phyloP scores from a whole-genome alignment of 1,140 invertebrate genomes.

The Parapsyche elsis region DNA sequence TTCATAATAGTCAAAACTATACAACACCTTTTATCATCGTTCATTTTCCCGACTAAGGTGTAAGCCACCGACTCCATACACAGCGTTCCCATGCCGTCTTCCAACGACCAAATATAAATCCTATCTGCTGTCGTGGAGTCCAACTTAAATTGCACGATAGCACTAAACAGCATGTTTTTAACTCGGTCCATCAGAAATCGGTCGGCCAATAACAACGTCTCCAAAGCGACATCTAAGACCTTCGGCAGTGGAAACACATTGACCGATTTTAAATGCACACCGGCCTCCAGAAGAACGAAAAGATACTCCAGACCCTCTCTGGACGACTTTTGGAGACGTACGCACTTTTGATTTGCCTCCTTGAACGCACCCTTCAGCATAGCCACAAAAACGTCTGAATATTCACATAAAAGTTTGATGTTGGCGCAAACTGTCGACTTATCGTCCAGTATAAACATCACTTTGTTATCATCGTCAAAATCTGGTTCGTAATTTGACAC shows the following conservation, averaged over 20 bases:
- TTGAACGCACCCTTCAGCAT: conserved; percentile 75
- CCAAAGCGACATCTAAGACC: conserved; percentile 70
- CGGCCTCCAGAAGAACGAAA: conserved; percentile 66
- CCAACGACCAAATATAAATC: conserved; percentile 70
- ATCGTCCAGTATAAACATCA: conserved; percentile 75
- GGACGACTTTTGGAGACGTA: conserved; percentile 69
- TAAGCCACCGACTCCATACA: conserved; percentile 69
- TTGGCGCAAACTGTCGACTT: conserved; percentile 70
- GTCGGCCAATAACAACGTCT: conserved; percentile 74
- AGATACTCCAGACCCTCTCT: conserved; percentile 69
- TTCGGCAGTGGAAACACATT: conserved; percentile 63
- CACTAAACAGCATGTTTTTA: conserved; percentile 67
- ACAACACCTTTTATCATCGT: conserved; percentile 60
- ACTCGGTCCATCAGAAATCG: conserved; percentile 73
- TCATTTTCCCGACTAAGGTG: conserved; percentile 65
- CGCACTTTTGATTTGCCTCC: conserved; percentile 70
- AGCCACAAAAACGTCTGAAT: conserved; percentile 73
- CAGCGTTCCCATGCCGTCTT: conserved; percentile 69
- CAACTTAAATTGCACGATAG: conserved; percentile 67
- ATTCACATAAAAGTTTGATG: conserved; percentile 70
- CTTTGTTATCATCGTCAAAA: conserved; percentile 60
- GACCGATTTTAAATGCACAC: conserved; percentile 60
- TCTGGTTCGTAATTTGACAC: conserved; percentile 61
- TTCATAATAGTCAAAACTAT: conserved; percentile 62
- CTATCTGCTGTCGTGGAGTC: conserved; percentile 63